Base-by-base conservation (phyloP, 2,797 vertebrate species). In the Holocentrus rufus region DNA sequence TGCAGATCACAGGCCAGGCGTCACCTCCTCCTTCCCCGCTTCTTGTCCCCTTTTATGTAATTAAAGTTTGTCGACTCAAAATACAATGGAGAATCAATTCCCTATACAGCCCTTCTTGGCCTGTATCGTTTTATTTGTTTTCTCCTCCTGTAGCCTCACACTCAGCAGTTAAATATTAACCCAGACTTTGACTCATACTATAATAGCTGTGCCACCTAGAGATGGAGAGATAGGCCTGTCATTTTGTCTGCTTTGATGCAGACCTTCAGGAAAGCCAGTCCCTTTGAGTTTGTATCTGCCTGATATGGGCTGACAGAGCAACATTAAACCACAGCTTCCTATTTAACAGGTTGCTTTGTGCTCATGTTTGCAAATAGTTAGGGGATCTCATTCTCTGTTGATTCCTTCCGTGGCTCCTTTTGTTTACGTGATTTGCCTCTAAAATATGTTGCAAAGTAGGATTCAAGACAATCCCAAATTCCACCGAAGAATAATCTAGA, bases 91-190 rank as follows among this genome's bases (percentile, higher is more conserved):
- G 83, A 89, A 85, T 91, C 82, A 76, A 80, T 82, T 42, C 62
- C 5, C n/a, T 67, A 56, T 64, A 30, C 31, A 11, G 20, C 53
- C 10, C n/a, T 34, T 2, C 1, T 10, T 36, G n/a, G 30, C 66
- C 50, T 42, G 8, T 66, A 65, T 70, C 44, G 58, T 67, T 74
- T 71, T 34, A 77, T 67, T 30, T 77, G 71, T 65, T 79, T 73
- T 47, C 44, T 47, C 65, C 58, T 55, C 55, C 66, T 78, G 52
- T 46, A 36, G 66, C 49, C 7, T 65, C 49, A 64, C 58, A 15
- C 65, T 14, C 25, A 7, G 13, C 7, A 36, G 77, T 89, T 87
- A 79, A 3, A 76, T 36, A 92, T 91, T 88, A 85, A 91, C 88
- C 69, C 63, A 84, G 79, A 84, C 85, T 54, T 58, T 83, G 79